Percentiles rank a stretch among this genome's conserved stretches.
phyloP scores from a whole-genome alignment of 2,888 invertebrate genomes.

The Plemyria rubiginata region DNA sequence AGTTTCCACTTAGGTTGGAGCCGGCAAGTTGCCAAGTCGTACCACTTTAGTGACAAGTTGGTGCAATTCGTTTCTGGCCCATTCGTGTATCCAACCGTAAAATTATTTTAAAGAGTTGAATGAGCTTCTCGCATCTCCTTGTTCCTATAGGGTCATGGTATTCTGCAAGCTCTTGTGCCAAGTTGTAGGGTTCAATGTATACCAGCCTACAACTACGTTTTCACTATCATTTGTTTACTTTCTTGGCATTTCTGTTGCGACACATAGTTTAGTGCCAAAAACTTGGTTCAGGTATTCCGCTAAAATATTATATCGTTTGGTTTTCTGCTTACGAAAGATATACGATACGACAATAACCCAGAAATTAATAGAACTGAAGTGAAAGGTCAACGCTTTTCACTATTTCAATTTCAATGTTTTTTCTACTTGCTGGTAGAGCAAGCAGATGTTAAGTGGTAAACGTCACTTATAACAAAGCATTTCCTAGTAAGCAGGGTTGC shows the following conservation, averaged over 20 bases:
- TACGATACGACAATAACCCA: no score
- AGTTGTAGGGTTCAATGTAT: constrained; percentile 18
- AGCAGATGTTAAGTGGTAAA: no score
- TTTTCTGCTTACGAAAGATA: no score
- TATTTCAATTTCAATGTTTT: no score
- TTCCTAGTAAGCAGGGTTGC: no score
- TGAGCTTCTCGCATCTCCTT: constrained; percentile 23
- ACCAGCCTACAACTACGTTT: background rate
- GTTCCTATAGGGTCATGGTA: constrained; percentile 1
- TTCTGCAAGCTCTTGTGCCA: constrained; percentile 16
- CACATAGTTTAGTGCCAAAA: constrained; percentile 8
- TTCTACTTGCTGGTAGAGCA: no score
- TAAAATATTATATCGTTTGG: no score
- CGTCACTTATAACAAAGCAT: no score
- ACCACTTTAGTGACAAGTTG: constrained; percentile 61
- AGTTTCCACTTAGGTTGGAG: constrained; percentile 45
- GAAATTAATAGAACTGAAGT: no score
- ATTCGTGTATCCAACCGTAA: constrained; percentile 50
- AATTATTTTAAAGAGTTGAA: constrained; percentile 50
- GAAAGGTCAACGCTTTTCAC: no score
- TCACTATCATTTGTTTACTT: background rate
- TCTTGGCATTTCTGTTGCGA: background rate
- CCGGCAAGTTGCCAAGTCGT: constrained; percentile 62
- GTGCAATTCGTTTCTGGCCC: constrained; percentile 51
- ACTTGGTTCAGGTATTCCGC: background rate